Conservation (phyloP, 1,140 invertebrate species). For the Drosophila eugracilis region DNA sequence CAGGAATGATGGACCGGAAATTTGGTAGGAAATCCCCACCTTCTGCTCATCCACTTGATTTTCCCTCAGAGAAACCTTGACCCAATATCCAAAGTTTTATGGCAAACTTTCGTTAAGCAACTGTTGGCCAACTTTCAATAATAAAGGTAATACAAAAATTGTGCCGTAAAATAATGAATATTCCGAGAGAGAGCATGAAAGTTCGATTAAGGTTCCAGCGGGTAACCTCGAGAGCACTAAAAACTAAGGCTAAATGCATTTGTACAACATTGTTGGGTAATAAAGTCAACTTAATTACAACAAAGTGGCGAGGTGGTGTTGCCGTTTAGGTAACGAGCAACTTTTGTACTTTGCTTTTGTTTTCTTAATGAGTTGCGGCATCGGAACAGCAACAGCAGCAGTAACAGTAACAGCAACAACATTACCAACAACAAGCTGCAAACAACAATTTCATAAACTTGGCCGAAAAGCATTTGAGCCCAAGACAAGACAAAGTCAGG, state of each 20-base stretch:
- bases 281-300: conserved; percentile 77
- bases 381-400: conserved; percentile 28
- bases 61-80: conserved; percentile 6
- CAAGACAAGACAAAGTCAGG: conserved; percentile 50
- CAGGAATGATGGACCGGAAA: conserved; percentile 13
- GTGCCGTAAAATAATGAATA: conserved; percentile 70
- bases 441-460: conserved; percentile 78
- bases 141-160: conserved; percentile 33
- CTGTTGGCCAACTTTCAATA: conserved; percentile 20
- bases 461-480: conserved; percentile 70
- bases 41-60: neutral
- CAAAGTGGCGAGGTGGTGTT: conserved; percentile 35
- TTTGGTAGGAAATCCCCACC: neutral
- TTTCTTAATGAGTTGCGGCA: conserved; percentile 72
- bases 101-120: conserved; percentile 20
- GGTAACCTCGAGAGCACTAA: conserved; percentile 36
- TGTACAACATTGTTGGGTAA: conserved; percentile 64
- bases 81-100: conserved; percentile 21
- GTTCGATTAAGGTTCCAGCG: conserved; percentile 66
- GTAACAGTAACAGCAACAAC: conserved; percentile 15
- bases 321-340: conserved; percentile 44
- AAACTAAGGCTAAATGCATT: conserved; percentile 50
- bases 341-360: conserved; percentile 73
- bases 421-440: conserved; percentile 36
- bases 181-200: conserved; percentile 59